Evolutionary conservation across 2,888 invertebrate species (phyloP), one percentile per base, ranked within the genome.

Genomic region (Hirtodrosophila confusa): DNA sequence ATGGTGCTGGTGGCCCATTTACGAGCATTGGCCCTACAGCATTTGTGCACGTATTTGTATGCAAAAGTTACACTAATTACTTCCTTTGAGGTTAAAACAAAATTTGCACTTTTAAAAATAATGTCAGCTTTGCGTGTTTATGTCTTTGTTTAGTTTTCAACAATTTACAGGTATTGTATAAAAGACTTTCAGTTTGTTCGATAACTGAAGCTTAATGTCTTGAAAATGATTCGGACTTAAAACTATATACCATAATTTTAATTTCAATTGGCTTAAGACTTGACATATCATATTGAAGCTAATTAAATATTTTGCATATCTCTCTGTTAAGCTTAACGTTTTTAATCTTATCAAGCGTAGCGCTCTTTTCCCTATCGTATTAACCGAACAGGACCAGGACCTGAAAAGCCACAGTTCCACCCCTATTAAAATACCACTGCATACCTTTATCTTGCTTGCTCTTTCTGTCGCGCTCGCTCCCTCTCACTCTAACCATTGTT

Each of bases 71-170:
- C 78, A 82, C 88, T 88, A 89, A 89, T 88, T 89, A 80, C 80
- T 88, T 88, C 88, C 86, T 86, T 88, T 82, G 83, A 88, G 89
- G 88, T 90, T 90, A 90, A 90, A 90, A 89, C 84, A 76, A 89
- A 90, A 90, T 90, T 90, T 89, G 88, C 90, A 88, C 90, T 90
- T 85, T 90, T 88, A 88, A 89, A 89, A 89, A 88, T 89, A 90
- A 89, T 89, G 88, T 88, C 88, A 84, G 86, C 82, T 72, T 89
- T 80, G 89, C 89, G 89, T 89, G 90, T 90, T 90, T 88, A 90
- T 90, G 86, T 88, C 89, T 89, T 88, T 89, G 89, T 89, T 89
- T 88, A 88, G 86, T 60, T 67, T 55, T 58, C 5, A 69, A 54
- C 67, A 62, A 75, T 78, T 73, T 70, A 39, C 61, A 39, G 37